phyloP scores from a whole-genome alignment of 2,113 vertebrate species.

The Catharus bicknelli region DNA sequence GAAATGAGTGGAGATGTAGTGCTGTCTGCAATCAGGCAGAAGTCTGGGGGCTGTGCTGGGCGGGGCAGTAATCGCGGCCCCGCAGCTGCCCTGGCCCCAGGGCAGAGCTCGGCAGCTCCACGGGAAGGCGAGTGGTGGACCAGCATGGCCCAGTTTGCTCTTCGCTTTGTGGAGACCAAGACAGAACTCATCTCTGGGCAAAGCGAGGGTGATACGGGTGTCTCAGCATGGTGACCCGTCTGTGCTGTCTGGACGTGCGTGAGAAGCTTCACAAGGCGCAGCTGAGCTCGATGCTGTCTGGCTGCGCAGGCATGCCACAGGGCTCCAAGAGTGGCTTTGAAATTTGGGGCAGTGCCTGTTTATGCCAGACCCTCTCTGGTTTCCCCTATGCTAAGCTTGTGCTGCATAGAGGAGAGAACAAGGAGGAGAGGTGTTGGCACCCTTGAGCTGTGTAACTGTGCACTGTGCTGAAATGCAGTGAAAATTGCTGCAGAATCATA shows the following conservation, averaged over 20 bases:
- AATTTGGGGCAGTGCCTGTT: neutral
- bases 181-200: no score
- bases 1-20: neutral
- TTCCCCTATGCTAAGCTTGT: neutral
- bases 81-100: accelerated
- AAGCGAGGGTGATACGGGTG: accelerated
- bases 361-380: neutral
- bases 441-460: accelerated
- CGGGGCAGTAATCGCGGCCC: accelerated
- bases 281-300: neutral
- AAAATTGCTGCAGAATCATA: neutral
- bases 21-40: neutral
- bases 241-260: neutral
- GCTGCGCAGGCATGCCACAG: neutral
- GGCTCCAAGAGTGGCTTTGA: neutral
- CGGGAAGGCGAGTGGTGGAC: accelerated
- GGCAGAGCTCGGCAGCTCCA: neutral
- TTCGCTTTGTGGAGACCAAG: neutral
- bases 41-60: neutral
- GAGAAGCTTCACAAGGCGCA: neutral
- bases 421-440: neutral
- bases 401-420: accelerated
- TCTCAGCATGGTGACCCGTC: neutral
- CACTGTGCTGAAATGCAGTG: neutral
- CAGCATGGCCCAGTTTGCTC: neutral